Base-by-base conservation (phyloP, 2,797 vertebrate genomes). In the Scolopax bukidnonensis region DNA sequence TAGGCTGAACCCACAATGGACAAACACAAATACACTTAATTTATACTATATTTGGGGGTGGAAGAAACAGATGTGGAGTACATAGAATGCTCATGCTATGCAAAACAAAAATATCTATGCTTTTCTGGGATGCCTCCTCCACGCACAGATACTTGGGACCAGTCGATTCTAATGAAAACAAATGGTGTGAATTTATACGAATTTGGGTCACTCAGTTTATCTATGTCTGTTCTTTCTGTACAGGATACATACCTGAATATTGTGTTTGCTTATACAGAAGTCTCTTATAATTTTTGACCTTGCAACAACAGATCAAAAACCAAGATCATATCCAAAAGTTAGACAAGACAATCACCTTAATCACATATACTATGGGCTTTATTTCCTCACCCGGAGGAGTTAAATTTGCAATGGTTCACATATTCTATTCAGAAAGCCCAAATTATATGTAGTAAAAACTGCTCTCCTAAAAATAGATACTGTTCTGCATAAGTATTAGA, bases 401-500 rank as follows among this genome's bases (percentile, higher is more conserved):
- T 88, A 86, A 85, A 83, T 92, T 82, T 65, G 20, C 63, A 77
- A 45, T 63, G 70, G 68, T 82, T 95, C 63, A 80, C 73, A 36
- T 84, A 91, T 67, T 91, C 74, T 76, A 17, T 88, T 78, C 80
- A 89, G 80, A 91, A 82, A 87, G 60, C 33, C 80, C 87, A 95
- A 96, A 95, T 95, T 94, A 74, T 95, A 64, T 79, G 74, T 82
- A 53, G 60, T 83, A 67, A 89, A 95, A 93, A 91, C 59, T 70
- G 38, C 83, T 90, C 87, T 89, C 56, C 96, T 96, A 96, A 96
- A 97, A 96, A 93, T 95, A 96, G 90, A n/a, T 53, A 41, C 80
- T 93, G 56, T 84, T 95, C 77, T 96, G 85, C 88, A 93, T 76
- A 88, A 95, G 54, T 85, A 91, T 93, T 93, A 95, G 67, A 70